Evolutionary conservation across 1,140 invertebrate genomes (phyloP).

Genomic region (Papilio dardanus): DNA sequence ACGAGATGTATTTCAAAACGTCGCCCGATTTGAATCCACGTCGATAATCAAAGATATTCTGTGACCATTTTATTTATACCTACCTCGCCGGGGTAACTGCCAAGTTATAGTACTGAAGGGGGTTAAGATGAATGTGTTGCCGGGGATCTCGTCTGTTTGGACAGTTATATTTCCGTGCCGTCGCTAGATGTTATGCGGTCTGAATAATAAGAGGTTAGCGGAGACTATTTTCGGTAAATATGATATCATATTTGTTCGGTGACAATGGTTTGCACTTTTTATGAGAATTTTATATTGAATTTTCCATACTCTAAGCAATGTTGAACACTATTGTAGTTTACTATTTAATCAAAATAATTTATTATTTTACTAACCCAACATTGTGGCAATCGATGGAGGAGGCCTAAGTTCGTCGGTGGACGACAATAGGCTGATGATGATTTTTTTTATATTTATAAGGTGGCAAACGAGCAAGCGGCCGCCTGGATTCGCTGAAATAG

Average conservation of each 20-base stretch:
- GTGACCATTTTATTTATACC: conserved; percentile 48
- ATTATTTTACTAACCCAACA: too few species aligned
- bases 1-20: conserved; percentile 51
- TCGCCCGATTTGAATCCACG: conserved; percentile 53
- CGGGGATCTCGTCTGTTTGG: conserved; percentile 63
- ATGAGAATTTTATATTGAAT: not conserved
- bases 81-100: conserved; percentile 25
- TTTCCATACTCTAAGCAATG: not conserved
- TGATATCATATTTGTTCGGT: conserved; percentile 16
- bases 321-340: too few species aligned
- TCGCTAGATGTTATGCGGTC: conserved; percentile 55
- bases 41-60: conserved; percentile 69
- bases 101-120: conserved; percentile 33
- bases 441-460: too few species aligned
- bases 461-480: too few species aligned
- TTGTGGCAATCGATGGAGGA: too few species aligned
- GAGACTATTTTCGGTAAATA: conserved; percentile 34
- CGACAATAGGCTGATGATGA: too few species aligned
- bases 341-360: too few species aligned
- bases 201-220: conserved; percentile 44
- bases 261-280: conserved; percentile 11
- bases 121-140: conserved; percentile 57
- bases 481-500: too few species aligned
- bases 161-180: conserved; percentile 70
- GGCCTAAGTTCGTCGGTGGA: too few species aligned